Evolutionary conservation across 2,888 invertebrate species (phyloP), one percentile per base, ranked within the genome.

Genomic region (Baronia brevicornis): DNA sequence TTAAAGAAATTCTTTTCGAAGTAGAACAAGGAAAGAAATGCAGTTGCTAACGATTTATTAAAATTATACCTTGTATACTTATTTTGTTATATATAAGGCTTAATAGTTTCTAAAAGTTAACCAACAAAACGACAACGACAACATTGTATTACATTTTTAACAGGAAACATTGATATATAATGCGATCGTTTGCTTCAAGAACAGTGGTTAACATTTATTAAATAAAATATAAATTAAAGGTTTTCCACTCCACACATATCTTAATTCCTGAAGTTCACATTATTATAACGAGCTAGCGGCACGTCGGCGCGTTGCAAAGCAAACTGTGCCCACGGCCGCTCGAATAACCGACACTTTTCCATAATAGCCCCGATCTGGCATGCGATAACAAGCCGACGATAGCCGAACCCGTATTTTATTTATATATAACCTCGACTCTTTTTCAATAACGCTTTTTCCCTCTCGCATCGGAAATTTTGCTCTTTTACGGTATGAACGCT

Each of bases 301-400:
- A 61, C 60, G 63, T 51, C 68, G 72, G 69, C 54, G 36, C 51
- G 44, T 54, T 66, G 78, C 72, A 80, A 74, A 73, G 78, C 68
- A 82, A 80, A 78, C 66, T 82, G 79, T 69, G 72, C 82, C 71
- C 70, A 77, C 74, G 62, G 75, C 68, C 73, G 47, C 61, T 58
- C 58, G 63, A 71, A 73, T 79, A 82, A 77, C 73, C 71, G 70
- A 70, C 70, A 78, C 75, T 82, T 82, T 82, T 65, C 66, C 59
- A 67, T 78, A 82, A 79, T 77, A 71, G 66, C 72, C 51, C 50
- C 68, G 74, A 79, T 80, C 65, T 74, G 77, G 80, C 82, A 80
- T 82, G 77, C 82, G 82, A 84, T 82, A 84, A 82, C 84, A 82
- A 84, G 82, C 79, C 79, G 77, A 73, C 82, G 82, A 84, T 84